phyloP scores from a whole-genome alignment of 2,888 invertebrate species.

The Imbricaverruca yamaguchii region DNA sequence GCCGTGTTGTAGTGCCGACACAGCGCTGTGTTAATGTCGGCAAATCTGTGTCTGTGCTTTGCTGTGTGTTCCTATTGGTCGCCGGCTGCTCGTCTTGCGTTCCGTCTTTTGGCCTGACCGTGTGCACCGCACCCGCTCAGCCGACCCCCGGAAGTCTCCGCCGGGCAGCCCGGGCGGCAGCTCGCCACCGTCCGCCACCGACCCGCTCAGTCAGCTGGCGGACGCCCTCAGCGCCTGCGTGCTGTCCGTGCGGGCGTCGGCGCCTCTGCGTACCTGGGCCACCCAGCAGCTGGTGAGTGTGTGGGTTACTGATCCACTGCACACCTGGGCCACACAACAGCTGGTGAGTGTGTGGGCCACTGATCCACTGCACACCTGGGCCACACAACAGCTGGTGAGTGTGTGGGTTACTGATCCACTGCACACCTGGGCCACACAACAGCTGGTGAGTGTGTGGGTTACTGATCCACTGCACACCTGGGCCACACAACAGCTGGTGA shows the following conservation, averaged over 20 bases:
- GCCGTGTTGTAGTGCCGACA: no score
- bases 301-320: conserved; percentile 40
- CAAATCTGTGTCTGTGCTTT: no score
- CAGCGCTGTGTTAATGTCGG: no score
- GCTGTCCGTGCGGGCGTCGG: conserved; percentile 49
- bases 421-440: conserved; percentile 54
- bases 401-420: conserved; percentile 37
- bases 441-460: conserved; percentile 44
- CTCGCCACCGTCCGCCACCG: not conserved
- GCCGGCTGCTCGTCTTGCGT: no score
- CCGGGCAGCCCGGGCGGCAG: not conserved
- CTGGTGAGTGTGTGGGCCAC: conserved; percentile 42
- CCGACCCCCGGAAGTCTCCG: not conserved
- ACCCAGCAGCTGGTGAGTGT: conserved; percentile 51
- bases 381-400: conserved; percentile 52
- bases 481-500: conserved; percentile 49
- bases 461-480: conserved; percentile 48
- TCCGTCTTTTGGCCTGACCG: no score
- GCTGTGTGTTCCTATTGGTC: no score
- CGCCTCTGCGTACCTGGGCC: conserved; percentile 53
- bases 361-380: conserved; percentile 53
- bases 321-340: conserved; percentile 56
- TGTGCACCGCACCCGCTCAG: no score
- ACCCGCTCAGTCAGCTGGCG: conserved; percentile 43
- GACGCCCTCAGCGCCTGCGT: conserved; percentile 55